Evolutionary conservation across 2,113 vertebrate genomes (phyloP), one percentile per base, ranked within the genome.

Genomic region (Aphelocoma coerulescens): DNA sequence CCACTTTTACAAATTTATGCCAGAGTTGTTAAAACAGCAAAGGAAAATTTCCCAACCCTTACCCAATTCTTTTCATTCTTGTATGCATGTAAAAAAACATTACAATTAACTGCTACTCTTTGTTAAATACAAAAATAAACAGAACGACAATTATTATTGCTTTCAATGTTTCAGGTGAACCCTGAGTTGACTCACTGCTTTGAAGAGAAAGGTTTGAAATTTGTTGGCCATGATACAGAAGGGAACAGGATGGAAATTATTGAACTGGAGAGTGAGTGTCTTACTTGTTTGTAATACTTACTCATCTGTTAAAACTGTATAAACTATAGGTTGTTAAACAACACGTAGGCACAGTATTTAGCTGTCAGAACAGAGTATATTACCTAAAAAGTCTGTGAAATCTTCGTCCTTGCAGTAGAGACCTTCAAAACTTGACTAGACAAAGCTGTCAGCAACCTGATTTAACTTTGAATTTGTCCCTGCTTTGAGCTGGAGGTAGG

Each of bases 181-280:
- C 98, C 98, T 49, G 96, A 97, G 54, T 44, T 98, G 81, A 96
- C 95, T 93, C 90, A 85, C 33, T 95, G 93, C 75, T 98, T 98
- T 96, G 98, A 98, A 97, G 95, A 98, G 78, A 97, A 97, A 80
- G 98, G 98, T 84, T 98, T 98, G 82, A 96, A 89, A 87, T 98
- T 98, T 95, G 97, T 98, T 91, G 98, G 98, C 75, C 97, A 97
- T 79, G 98, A 98, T 96, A 97, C 91, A 0, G 97, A 98, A 89
- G 98, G 97, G 37, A 97, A 97, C 81, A 98, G 98, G 83, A 98
- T 98, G 98, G 98, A 98, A 94, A 97, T 98, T 49, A 96, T 98
- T 94, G 98, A 98, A 94, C 84, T 98, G 86, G 91, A 98, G 86
- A 95, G 98, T 98, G 96, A 98, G 97, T 96, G 63, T 37, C 67